Evolutionary conservation across 2,797 vertebrate genomes (phyloP), one percentile per base, ranked within the genome.

Genomic region (Melanotaenia nigrans): DNA sequence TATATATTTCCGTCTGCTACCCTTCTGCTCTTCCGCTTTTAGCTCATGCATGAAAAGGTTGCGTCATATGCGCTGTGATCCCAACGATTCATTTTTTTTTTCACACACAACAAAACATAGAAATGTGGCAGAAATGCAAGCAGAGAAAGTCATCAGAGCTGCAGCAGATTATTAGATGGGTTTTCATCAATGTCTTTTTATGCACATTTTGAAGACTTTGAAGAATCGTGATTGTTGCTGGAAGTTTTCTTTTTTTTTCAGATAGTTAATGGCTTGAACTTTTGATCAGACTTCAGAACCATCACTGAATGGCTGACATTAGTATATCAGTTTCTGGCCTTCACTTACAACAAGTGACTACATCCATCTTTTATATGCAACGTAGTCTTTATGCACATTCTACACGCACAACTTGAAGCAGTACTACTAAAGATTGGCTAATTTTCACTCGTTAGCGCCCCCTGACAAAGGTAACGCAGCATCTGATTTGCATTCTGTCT

Each of bases 1-100:
- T 56, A 68, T 42, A 64, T 70, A 56, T 75, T 76, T 84, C 70
- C 63, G 30, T 76, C 71, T 83, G 64, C 40, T 40, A 38, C 40
- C 69, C 36, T 47, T 74, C 62, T 75, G 68, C 61, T 77, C 59
- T 63, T 66, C 64, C 18, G 73, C 59, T 78, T 74, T 59, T 63
- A 33, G 60, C 36, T 67, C 47, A 4, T 45, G 38, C 49, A 61
- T 59, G 32, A 69, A 63, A 73, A 71, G 49, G 51, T 57, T 82
- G 66, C 57, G 16, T 71, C 62, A 75, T 65, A 77, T 59, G 25
- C 64, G 60, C 60, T 63, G 25, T 49, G 33, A 75, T 74, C 65
- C 16, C 28, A n/a, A 2, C 67, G 75, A 77, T 64, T 61, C 55
- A 56, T 68, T 66, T 58, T 40, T 58, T 40, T 53, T 51, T 51